These are phyloP conservation scores for Aviceda subcristata DNA, from an alignment of 2,113 vertebrate species.

Conservation along the genomic window DNA sequence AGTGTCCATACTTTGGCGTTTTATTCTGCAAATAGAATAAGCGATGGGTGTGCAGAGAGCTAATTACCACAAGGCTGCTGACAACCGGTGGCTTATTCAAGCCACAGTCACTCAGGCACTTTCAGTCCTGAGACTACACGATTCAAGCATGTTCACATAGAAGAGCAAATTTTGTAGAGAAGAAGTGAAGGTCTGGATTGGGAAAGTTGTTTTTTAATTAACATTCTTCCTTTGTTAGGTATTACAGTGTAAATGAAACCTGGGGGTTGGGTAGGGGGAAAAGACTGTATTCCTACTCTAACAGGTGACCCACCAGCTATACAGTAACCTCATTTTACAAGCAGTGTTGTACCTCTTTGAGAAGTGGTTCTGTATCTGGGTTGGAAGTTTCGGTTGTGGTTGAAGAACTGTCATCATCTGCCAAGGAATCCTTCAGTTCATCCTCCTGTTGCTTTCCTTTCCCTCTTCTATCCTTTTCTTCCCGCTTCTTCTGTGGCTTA, in stretches of 20 bases:
- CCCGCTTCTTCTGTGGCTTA: constrained; percentile 88
- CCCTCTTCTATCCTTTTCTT: constrained; percentile 88
- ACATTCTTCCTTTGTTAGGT: background rate
- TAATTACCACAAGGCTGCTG: background rate
- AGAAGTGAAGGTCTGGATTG: background rate
- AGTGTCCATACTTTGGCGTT: accelerated
- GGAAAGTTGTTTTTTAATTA: background rate
- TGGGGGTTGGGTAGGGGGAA: too few species aligned
- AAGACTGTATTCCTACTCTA: background rate
- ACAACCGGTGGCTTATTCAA: background rate
- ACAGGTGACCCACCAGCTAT: background rate
- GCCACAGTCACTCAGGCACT: background rate
- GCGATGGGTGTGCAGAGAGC: background rate
- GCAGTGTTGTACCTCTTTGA: constrained; percentile 83
- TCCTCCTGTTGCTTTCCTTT: constrained; percentile 84
- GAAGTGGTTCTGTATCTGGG: constrained; percentile 88
- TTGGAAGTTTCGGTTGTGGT: constrained; percentile 98
- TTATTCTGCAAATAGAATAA: background rate
- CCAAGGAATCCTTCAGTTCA: constrained; percentile 88
- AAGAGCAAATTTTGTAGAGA: background rate
- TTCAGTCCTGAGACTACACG: background rate
- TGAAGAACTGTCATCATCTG: constrained; percentile 96
- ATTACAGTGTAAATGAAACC: background rate
- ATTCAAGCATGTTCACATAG: background rate
- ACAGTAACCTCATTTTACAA: background rate